Conservation (phyloP, 2,797 vertebrate species). For the Fratercula arctica region DNA sequence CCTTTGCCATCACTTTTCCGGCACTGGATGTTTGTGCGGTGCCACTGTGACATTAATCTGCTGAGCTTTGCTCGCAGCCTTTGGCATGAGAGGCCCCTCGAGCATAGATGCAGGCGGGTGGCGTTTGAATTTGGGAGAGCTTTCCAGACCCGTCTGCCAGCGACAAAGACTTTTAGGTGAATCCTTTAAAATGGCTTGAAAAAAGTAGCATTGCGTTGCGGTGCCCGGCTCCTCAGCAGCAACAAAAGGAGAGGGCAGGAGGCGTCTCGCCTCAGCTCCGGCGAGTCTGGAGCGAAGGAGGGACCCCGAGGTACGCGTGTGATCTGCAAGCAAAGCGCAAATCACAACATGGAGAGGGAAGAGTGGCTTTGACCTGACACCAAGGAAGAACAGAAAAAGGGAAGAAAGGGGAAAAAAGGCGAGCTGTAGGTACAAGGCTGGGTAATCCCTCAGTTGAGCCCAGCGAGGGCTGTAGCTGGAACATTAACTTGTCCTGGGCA, state of each 20-base stretch:
- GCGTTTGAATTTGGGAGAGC: background rate
- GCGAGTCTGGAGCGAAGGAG: background rate
- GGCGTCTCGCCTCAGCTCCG: background rate
- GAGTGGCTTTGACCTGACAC: conserved; percentile 25
- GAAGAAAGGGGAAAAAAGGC: conserved; percentile 18
- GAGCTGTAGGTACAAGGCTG: conserved; percentile 33
- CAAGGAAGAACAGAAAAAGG: conserved; percentile 11
- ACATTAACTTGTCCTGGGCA: background rate
- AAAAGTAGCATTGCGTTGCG: background rate
- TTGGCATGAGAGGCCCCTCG: fast-evolving
- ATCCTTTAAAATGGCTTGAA: background rate
- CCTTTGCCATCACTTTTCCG: background rate
- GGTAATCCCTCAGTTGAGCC: conserved; percentile 24
- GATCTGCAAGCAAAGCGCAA: conserved; percentile 30
- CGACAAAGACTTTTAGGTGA: background rate
- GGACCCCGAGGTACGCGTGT: background rate
- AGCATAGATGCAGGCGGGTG: background rate
- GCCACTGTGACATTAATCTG: background rate
- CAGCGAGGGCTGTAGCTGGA: background rate
- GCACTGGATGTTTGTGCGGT: fast-evolving
- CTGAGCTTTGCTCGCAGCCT: background rate
- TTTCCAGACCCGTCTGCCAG: fast-evolving
- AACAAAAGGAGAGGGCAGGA: background rate
- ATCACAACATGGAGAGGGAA: background rate
- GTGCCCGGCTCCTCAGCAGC: background rate